A percentile compares a stretch with the other conserved stretches of the same genome.
Evolutionary conservation across 2,113 vertebrate species (phyloP).

Genomic region (Spea bombifrons): DNA sequence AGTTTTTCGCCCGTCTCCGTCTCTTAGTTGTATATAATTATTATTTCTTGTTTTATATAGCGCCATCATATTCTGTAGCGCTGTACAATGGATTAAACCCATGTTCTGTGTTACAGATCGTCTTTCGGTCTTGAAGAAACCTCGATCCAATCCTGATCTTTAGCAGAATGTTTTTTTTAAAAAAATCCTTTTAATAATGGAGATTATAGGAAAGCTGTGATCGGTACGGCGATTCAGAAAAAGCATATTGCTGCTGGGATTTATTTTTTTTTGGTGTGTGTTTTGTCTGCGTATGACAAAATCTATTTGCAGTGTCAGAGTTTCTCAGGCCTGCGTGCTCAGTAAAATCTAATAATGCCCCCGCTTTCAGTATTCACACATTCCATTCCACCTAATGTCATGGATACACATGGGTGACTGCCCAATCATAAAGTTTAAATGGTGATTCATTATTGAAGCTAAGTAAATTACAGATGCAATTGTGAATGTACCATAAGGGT

Average conservation of each 20-base stretch:
- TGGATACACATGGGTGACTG: slow-evolving; percentile 45
- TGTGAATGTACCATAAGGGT: slow-evolving; percentile 40
- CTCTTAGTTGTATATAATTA: too few species aligned
- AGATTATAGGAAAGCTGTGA: background rate
- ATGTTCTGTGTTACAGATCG: too few species aligned
- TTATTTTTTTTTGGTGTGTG: background rate
- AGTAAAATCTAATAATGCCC: slow-evolving; percentile 28
- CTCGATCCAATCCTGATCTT: background rate
- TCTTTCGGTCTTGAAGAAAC: too few species aligned
- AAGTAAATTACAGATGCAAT: slow-evolving; percentile 44
- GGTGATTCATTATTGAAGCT: slow-evolving; percentile 45
- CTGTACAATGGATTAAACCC: too few species aligned
- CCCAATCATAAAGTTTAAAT: slow-evolving; percentile 44
- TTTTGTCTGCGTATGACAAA: slow-evolving; percentile 4
- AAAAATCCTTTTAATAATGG: background rate
- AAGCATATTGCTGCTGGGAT: background rate
- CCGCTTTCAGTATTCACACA: slow-evolving; percentile 33
- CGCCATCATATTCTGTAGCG: too few species aligned
- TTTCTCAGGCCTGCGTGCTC: slow-evolving; percentile 21
- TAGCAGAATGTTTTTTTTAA: background rate
- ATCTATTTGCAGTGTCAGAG: background rate
- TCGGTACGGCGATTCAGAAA: background rate
- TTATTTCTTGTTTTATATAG: too few species aligned
- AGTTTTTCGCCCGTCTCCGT: too few species aligned
- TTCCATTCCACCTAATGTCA: slow-evolving; percentile 42